Base-by-base conservation (phyloP, 2,888 invertebrate genomes). In the Aleiodes testaceus region DNA sequence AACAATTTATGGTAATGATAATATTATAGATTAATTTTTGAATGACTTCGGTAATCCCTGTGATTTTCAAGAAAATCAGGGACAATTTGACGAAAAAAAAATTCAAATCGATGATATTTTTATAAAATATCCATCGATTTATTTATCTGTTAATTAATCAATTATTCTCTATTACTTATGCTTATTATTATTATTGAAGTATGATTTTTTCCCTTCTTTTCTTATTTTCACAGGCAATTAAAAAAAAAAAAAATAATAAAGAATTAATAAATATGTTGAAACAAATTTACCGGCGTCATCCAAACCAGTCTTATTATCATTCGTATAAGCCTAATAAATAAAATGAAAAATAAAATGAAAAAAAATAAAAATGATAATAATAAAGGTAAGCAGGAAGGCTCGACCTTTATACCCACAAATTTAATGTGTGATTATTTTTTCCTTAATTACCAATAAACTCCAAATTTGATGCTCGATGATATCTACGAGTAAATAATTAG, bases 291-390 rank as follows among this genome's bases (percentile, higher is more conserved):
- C 59, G 59, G 42, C 16, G 59, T 59, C 36, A 59, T 42, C 42
- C 59, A 59, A 59, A 59, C 16, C 59, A 71, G 66, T 71, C 66
- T 70, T 66, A 66, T 47, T 70, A 70, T 70, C 55, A 66, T 70
- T 70, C 47, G 53, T 70, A 53, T 70, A 65, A 70, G 55, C 70
- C n/a, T 65, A 64, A 64, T 64, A 55, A 70, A 70, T 70, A 65
- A 70, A 70, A 55, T 67, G 67, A 55, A 55, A 61, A 61, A 68
- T 47, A 53, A 64, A 52, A 64, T 53, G 44, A 44, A 64, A 59
- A 55, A n/a, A 53, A 53, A 18, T 12, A 67, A 61, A 68, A n/a
- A 53, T 26, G 26, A 26, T 26, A 26, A 55, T 53, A 53, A 22
- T 22, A 59, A 59, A 59, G 59, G 36, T 36, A 14, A 59, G 59